Percentiles rank a stretch among this genome's conserved stretches.
Conservation (phyloP, 2,797 vertebrate genomes). For the Schizopygopsis pylzovi region DNA sequence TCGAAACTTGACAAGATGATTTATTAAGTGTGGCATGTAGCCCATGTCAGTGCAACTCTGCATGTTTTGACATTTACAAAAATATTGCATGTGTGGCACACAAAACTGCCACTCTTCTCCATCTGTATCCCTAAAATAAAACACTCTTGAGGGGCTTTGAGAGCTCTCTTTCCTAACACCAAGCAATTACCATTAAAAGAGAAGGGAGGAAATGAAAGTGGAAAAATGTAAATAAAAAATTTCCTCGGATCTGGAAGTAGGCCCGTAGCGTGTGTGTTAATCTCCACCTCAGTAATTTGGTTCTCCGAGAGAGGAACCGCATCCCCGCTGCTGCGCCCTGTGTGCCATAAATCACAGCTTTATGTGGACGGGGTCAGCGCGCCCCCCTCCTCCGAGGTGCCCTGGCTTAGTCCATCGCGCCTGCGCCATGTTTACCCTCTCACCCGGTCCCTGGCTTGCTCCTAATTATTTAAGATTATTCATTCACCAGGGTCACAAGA, state of each 20-base stretch:
- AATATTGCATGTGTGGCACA: constrained; percentile 15
- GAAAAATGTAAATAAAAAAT: constrained; percentile 94
- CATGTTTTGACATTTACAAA: background rate
- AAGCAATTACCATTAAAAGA: constrained; percentile 78
- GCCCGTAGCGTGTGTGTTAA: constrained; percentile 95
- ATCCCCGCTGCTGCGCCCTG: constrained; percentile 98
- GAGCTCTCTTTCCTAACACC: constrained; percentile 60
- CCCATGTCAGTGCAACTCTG: background rate
- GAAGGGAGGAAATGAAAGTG: constrained; percentile 89
- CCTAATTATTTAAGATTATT: constrained; percentile 99
- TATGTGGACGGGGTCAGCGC: constrained; percentile 99
- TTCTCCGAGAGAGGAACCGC: constrained; percentile 98
- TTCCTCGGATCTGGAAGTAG: constrained; percentile 92
- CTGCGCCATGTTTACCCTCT: constrained; percentile 95
- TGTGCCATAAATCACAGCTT: constrained; percentile 99
- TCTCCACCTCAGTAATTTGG: constrained; percentile 99
- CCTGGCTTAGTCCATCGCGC: constrained; percentile 85
- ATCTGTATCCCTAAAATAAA: constrained; percentile 45
- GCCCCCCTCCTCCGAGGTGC: constrained; percentile 83
- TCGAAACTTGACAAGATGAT: background rate
- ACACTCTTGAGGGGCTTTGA: constrained; percentile 43
- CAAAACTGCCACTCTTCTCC: constrained; percentile 38
- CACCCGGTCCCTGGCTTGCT: constrained; percentile 91
- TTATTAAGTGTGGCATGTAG: background rate
- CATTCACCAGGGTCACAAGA: constrained; percentile 92